These are phyloP conservation scores for Hippocampus abdominalis DNA, from an alignment of 2,113 vertebrate genomes.

Conservation along the genomic window DNA sequence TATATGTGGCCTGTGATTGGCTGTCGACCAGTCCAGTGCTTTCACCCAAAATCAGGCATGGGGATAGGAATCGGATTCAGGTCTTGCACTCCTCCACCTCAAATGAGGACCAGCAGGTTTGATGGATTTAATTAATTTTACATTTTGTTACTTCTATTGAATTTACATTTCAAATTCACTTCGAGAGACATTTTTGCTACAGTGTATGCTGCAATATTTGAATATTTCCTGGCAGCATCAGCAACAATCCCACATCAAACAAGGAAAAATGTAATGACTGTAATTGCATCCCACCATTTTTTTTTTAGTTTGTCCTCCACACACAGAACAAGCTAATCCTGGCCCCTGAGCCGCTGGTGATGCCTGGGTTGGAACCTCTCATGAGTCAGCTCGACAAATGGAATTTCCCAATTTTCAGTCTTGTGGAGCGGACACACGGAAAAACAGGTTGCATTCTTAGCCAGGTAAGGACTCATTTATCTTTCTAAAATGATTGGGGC, in stretches of 20 bases:
- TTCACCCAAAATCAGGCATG: neutral
- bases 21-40: neutral
- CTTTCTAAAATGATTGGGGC: neutral
- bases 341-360: slow-evolving; percentile 79
- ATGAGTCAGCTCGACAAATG: slow-evolving; percentile 89
- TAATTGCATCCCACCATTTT: neutral
- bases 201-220: neutral
- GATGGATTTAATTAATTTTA: neutral
- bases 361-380: slow-evolving; percentile 81
- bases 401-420: slow-evolving; percentile 97
- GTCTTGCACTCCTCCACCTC: too few species aligned
- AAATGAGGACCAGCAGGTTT: neutral
- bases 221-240: slow-evolving; percentile 1
- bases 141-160: neutral
- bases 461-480: slow-evolving; percentile 77
- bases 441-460: slow-evolving; percentile 92
- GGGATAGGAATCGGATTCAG: neutral
- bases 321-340: slow-evolving; percentile 80
- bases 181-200: neutral
- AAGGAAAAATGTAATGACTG: neutral
- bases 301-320: neutral
- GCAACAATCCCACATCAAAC: slow-evolving; percentile 1
- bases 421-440: slow-evolving; percentile 88
- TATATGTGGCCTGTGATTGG: neutral
- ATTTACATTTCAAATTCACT: neutral